A percentile compares a stretch with the other conserved stretches of the same genome.
Conservation (phyloP, 2,888 invertebrate genomes). For the Dyspetes luteomarginatus region DNA sequence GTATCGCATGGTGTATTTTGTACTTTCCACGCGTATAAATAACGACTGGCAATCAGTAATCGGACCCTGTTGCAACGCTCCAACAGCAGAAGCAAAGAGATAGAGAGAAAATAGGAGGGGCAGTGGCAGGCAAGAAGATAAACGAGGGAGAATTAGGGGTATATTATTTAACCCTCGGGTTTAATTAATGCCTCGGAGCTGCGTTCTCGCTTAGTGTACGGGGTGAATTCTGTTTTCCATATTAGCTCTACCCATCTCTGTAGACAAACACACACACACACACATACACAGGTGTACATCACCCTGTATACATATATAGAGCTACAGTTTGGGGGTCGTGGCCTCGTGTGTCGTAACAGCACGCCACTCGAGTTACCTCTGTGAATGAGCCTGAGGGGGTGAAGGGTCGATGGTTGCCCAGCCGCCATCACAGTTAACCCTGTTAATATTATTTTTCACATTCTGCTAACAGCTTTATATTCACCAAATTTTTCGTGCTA, state of each 20-base stretch:
- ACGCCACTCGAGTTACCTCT: not conserved
- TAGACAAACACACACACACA: slow-evolving; percentile 6
- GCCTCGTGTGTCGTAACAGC: slow-evolving; percentile 14
- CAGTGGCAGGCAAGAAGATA: slow-evolving; percentile 56
- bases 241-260: slow-evolving; percentile 20
- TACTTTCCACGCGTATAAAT: slow-evolving; percentile 46
- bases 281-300: not conserved
- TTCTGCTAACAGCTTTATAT: slow-evolving; percentile 44
- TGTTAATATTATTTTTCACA: slow-evolving; percentile 47
- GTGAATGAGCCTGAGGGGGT: slow-evolving; percentile 26
- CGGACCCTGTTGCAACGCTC: slow-evolving; percentile 35
- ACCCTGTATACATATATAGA: not conserved
- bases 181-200: slow-evolving; percentile 71
- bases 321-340: slow-evolving; percentile 25
- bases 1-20: not conserved
- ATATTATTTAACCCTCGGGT: slow-evolving; percentile 72
- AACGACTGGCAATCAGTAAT: slow-evolving; percentile 61
- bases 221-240: slow-evolving; percentile 61
- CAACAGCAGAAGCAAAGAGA: slow-evolving; percentile 16
- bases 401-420: slow-evolving; percentile 6
- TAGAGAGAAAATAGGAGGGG: slow-evolving; percentile 15
- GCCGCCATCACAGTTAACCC: slow-evolving; percentile 24
- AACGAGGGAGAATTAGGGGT: slow-evolving; percentile 71
- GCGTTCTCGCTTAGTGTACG: not conserved
- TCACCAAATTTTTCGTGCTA: slow-evolving; percentile 42